phyloP scores from a whole-genome alignment of 2,113 vertebrate genomes.

The Daubentonia madagascariensis region DNA sequence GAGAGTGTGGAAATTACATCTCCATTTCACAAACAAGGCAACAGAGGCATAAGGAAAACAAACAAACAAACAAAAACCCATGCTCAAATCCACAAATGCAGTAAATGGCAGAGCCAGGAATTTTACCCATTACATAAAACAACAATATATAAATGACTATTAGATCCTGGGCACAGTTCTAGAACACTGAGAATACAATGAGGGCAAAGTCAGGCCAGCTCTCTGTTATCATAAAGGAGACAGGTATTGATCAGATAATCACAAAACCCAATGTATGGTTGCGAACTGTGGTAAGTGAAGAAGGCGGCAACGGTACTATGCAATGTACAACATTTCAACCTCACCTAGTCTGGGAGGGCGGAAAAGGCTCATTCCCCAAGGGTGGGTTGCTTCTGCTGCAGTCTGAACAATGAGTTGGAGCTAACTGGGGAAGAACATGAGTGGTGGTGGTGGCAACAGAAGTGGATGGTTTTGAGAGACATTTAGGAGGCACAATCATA shows the following conservation, averaged over 20 bases:
- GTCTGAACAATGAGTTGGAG: neutral
- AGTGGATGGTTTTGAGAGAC: neutral
- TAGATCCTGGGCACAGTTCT: neutral
- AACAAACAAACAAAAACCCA: neutral
- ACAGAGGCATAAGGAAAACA: neutral
- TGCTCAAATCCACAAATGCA: neutral
- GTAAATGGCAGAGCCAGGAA: neutral
- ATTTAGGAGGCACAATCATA: neutral
- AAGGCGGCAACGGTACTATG: rapidly evolving
- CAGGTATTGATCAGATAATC: neutral
- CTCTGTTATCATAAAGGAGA: neutral
- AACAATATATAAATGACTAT: neutral
- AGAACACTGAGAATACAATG: neutral
- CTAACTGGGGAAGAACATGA: neutral
- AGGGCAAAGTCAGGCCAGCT: neutral
- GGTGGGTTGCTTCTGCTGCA: neutral
- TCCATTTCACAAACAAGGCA: neutral
- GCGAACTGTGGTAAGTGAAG: neutral
- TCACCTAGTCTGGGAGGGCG: neutral
- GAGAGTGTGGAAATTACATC: neutral
- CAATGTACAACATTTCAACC: neutral
- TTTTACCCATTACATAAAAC: neutral
- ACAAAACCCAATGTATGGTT: neutral
- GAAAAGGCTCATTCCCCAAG: neutral
- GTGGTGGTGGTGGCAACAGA: neutral